Percentiles rank a stretch among this genome's conserved stretches.
Evolutionary conservation across 2,797 vertebrate genomes (phyloP).

Genomic region (Halcyon badia): DNA sequence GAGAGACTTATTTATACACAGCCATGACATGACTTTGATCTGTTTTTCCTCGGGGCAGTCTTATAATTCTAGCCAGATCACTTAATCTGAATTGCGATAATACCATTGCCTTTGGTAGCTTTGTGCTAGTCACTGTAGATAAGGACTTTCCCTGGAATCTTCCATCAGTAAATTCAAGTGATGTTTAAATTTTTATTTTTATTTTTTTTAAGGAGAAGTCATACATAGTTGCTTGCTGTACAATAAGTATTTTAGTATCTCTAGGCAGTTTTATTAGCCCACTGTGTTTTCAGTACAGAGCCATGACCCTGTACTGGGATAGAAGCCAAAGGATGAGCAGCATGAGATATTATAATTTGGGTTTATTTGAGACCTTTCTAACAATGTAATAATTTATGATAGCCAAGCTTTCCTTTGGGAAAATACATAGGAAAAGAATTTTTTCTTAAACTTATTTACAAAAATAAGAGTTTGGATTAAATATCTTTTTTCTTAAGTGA

Average conservation of each 20-base stretch:
- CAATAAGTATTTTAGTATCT: conserved; percentile 36
- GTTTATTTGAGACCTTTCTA: conserved; percentile 71
- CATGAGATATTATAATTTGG: conserved; percentile 69
- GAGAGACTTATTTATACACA: not conserved
- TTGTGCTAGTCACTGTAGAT: not conserved
- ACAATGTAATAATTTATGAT: conserved; percentile 72
- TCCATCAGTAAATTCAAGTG: conserved; percentile 10
- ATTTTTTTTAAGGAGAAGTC: not conserved
- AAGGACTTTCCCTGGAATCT: conserved; percentile 1
- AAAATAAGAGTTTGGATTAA: conserved; percentile 13
- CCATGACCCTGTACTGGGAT: conserved; percentile 73
- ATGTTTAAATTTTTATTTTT: not conserved
- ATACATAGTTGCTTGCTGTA: conserved; percentile 13
- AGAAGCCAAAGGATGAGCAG: conserved; percentile 72
- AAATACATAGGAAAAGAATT: conserved; percentile 35
- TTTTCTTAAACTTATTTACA: conserved; percentile 46
- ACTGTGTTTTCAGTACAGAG: conserved; percentile 68
- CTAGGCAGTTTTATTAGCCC: conserved; percentile 62
- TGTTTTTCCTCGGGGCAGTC: not conserved
- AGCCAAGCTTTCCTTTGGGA: conserved; percentile 45
- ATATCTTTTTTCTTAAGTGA: not conserved
- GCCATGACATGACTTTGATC: not conserved
- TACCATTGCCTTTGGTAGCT: not conserved
- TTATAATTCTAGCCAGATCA: not conserved
- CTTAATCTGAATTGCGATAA: not conserved